Evolutionary conservation across 2,888 invertebrate genomes (phyloP), one percentile per base, ranked within the genome.

Genomic region (Agrypnus murinus): DNA sequence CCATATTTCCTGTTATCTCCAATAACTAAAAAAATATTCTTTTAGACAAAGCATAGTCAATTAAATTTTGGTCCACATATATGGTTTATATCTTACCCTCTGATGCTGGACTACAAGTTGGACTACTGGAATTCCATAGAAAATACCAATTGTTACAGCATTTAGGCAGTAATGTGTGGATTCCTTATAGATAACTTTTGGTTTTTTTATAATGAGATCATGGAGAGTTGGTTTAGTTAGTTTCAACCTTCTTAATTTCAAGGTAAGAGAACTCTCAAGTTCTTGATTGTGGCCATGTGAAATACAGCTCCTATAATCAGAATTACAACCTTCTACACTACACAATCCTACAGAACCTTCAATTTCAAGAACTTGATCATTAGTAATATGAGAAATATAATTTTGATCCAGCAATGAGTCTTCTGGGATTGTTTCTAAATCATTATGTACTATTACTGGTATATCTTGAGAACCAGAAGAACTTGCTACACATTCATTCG

Each of bases 41-140:
- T 15, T n/a, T 55, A 7, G 7, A n/a, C 4, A 25, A 45, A 43
- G 0, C 25, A 36, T 6, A 7, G 53, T 53, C 8, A 53, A 9
- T 36, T 36, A 36, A 36, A 7, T 36, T 9, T 8, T n/a, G n/a
- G 10, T 7, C 15, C 1, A 25, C 4, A 4, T 25, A 25, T 5
- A 50, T 5, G 1, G 32, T 31, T 5, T 10, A 48, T 14, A n/a
- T 25, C 32, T 36, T 77, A 89, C 93, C 86, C 87, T 86, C 80
- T 95, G 95, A 80, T 95, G 94, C 0, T 93, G 93, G 53, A 93
- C 87, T 6, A 96, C 92, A 10, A 96, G 86, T 80, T 96, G 96
- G 0, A 95, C 89, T 0, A 95, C 96, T 0, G 96, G 96, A 67
- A 96, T 86, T 0, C 92, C 91, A 84, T 96, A 96, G 80, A 96